These are phyloP conservation scores for Drosophila nr. medialis DNA, from an alignment of 2,888 invertebrate genomes.

Conservation along the genomic window DNA sequence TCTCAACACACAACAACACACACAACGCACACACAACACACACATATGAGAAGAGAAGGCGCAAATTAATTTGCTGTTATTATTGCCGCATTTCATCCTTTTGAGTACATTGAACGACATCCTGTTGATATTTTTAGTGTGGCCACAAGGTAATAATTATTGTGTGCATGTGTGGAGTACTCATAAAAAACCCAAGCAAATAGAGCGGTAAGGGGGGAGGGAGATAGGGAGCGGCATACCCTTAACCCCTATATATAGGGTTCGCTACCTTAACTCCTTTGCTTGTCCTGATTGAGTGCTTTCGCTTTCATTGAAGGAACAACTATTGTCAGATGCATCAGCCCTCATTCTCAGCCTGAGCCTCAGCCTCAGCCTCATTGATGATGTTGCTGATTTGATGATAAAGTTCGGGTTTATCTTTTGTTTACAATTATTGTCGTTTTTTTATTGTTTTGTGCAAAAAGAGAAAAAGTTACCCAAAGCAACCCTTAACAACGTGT, in stretches of 20 bases:
- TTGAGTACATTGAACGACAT: slow-evolving; percentile 46
- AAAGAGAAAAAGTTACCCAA: slow-evolving; percentile 4
- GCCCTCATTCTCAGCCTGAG: slow-evolving; percentile 16
- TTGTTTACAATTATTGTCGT: slow-evolving; percentile 65
- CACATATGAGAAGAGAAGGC: slow-evolving; percentile 28
- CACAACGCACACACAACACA: not conserved
- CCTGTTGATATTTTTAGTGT: slow-evolving; percentile 72
- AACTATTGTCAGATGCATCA: slow-evolving; percentile 34
- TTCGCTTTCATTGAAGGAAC: slow-evolving; percentile 12
- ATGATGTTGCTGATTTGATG: slow-evolving; percentile 55
- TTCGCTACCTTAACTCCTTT: slow-evolving; percentile 54
- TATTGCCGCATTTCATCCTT: slow-evolving; percentile 65
- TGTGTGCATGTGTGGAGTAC: slow-evolving; percentile 22
- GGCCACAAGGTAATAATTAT: slow-evolving; percentile 70
- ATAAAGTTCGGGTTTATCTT: slow-evolving; percentile 60
- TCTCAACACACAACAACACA: slow-evolving; percentile 34
- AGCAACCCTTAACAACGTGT: slow-evolving; percentile 40
- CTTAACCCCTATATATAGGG: slow-evolving; percentile 52
- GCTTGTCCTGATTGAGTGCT: slow-evolving; percentile 64
- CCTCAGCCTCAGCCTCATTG: slow-evolving; percentile 34
- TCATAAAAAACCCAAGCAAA: slow-evolving; percentile 17
- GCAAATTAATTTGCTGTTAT: slow-evolving; percentile 68
- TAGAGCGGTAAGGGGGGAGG: not conserved
- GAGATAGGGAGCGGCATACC: not conserved
- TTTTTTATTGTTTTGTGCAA: slow-evolving; percentile 32